A percentile compares a stretch with the other conserved stretches of the same genome.
These are phyloP conservation scores for Girardia tigrina DNA, from an alignment of 2,888 invertebrate genomes.

Conservation along the genomic window DNA sequence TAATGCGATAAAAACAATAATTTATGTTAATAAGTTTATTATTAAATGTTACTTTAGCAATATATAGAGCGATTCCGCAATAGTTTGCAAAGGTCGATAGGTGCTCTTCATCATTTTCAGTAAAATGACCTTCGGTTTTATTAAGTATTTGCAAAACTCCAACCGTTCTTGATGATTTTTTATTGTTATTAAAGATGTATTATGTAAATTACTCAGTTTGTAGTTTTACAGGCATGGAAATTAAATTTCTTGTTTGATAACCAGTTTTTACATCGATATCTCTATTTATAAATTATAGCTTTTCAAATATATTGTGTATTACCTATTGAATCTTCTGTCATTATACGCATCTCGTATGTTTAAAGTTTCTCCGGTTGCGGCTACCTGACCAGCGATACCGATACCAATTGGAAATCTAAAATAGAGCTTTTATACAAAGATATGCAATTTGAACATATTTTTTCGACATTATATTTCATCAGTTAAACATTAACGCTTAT, in stretches of 20 bases:
- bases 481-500: no score
- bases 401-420: conserved; percentile 42
- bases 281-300: conserved; percentile 39
- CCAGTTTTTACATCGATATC: conserved; percentile 54
- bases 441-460: no score
- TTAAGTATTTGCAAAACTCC: conserved; percentile 76
- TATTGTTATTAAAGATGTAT: no score
- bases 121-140: conserved; percentile 54
- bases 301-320: neutral
- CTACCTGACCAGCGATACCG: conserved; percentile 48
- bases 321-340: conserved; percentile 39
- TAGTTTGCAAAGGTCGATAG: conserved; percentile 72
- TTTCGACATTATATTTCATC: no score
- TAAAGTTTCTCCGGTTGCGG: conserved; percentile 43
- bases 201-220: conserved; percentile 55
- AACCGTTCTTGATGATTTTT: conserved; percentile 58
- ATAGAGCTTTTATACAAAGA: no score
- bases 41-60: conserved; percentile 59
- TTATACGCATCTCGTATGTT: conserved; percentile 47
- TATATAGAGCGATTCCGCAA: conserved; percentile 69
- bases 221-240: conserved; percentile 75
- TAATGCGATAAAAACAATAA: no score
- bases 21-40: no score
- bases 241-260: conserved; percentile 60
- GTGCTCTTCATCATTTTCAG: conserved; percentile 62